Evolutionary conservation across 2,888 invertebrate genomes (phyloP).

Genomic region (Tetranychus piercei): DNA sequence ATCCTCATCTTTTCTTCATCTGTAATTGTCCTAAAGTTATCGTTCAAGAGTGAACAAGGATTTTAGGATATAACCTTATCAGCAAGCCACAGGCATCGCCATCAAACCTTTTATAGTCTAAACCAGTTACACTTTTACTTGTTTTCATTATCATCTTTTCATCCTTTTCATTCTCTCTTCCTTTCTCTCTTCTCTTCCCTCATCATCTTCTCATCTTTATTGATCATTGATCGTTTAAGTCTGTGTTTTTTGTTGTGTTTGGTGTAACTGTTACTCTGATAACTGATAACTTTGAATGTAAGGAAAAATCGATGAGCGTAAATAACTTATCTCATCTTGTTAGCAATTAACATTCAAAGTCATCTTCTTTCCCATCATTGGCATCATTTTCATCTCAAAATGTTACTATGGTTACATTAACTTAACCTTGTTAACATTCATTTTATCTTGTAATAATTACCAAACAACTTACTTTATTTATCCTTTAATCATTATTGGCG

Average conservation of each 20-base stretch:
- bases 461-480: not conserved
- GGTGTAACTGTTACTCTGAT: constrained; percentile 1
- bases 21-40: constrained; percentile 1
- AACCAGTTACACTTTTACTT: constrained; percentile 1
- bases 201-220: not conserved
- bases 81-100: constrained; percentile 1
- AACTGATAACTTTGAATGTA: not conserved
- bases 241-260: not conserved
- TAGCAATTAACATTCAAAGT: not conserved
- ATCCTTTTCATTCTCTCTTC: not conserved
- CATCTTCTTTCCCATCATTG: not conserved
- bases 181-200: not conserved
- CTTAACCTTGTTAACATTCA: not conserved
- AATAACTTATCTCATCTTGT: constrained; percentile 1
- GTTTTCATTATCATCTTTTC: not conserved
- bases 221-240: constrained; percentile 1
- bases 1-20: not conserved
- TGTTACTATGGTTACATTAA: not conserved
- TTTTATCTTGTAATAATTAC: not conserved
- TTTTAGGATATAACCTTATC: not conserved
- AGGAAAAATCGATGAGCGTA: not conserved
- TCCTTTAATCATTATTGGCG: not conserved
- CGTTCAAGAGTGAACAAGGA: not conserved
- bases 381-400: not conserved
- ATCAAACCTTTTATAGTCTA: constrained; percentile 1